phyloP scores from a whole-genome alignment of 2,888 invertebrate species.

The Tenthredo distinguenda region DNA sequence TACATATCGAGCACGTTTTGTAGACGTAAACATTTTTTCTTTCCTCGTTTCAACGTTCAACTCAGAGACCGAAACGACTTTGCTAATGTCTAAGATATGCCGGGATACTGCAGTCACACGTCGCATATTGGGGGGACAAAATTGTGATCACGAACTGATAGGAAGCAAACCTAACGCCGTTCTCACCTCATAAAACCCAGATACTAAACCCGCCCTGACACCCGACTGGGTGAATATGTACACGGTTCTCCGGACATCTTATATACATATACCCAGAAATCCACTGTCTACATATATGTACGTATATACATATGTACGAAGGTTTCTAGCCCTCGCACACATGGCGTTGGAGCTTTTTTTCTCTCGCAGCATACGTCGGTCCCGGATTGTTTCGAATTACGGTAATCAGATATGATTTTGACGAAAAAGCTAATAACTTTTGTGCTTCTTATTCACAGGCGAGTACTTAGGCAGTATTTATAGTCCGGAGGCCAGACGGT shows the following conservation, averaged over 20 bases:
- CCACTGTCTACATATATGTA: neutral
- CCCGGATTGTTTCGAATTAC: neutral
- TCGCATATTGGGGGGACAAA: slow-evolving; percentile 45
- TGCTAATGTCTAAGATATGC: slow-evolving; percentile 47
- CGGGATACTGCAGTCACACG: slow-evolving; percentile 26
- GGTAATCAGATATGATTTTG: neutral
- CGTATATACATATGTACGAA: neutral
- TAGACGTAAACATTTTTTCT: neutral
- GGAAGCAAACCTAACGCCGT: slow-evolving; percentile 53
- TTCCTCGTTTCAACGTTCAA: neutral
- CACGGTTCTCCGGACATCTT: slow-evolving; percentile 16
- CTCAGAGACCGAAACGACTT: slow-evolving; percentile 5
- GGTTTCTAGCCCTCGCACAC: neutral
- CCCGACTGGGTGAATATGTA: slow-evolving; percentile 23
- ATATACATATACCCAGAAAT: neutral
- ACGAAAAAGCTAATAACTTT: neutral
- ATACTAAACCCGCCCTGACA: slow-evolving; percentile 58
- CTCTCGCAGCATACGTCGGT: neutral
- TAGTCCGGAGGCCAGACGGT: neutral
- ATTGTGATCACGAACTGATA: slow-evolving; percentile 37
- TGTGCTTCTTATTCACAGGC: neutral
- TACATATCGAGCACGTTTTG: neutral
- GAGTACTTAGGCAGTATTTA: neutral
- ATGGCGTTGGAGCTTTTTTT: neutral
- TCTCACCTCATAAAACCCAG: slow-evolving; percentile 66